Evolutionary conservation across 2,888 invertebrate species (phyloP), one percentile per base, ranked within the genome.

Genomic region (Heteropelma amictum): DNA sequence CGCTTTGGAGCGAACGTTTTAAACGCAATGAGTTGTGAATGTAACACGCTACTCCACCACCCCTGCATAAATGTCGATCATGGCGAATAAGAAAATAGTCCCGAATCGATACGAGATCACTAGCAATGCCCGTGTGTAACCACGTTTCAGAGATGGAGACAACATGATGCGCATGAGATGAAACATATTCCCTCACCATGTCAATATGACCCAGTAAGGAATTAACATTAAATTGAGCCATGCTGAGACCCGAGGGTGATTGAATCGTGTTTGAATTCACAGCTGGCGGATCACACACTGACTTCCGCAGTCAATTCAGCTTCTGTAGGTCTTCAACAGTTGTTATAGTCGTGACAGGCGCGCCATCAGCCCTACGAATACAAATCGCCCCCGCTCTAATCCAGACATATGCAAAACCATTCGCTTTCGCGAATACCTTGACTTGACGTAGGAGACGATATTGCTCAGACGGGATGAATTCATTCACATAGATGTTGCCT

Each of bases 1-100:
- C 3, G 1, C 12, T 14, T 0, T 26, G 14, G 0, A 4, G 26
- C 0, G 10, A 47, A 17, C 2, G 26, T 38, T 38, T 40, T 0
- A 49, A 61, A 1, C 28, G 49, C 0, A 72, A 8, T 0, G 58
- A 63, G 1, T 64, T n/a, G n/a, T 69, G 72, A 1, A 76, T 40
- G 5, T 64, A 72, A 10, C 58, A 68, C 0, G 72, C 76, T 0
- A 70, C 69, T 0, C 76, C 68, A 0, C 72, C 72, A 0, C 76
- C 68, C 3, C 17, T 7, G 5, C 47, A 49, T 0, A 28, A 21
- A 3, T 58, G 26, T 0, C 63, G 26, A 54, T 76, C 72, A 2
- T 72, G 72, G 0, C 76, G 61, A 3, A 72, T 42, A 0, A 68
- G 4, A 12, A 17, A 26, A 38, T 72, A 76, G 1, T 56, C 19